Conservation (phyloP, 1,140 invertebrate genomes). For the Hycleus phaleratus region DNA sequence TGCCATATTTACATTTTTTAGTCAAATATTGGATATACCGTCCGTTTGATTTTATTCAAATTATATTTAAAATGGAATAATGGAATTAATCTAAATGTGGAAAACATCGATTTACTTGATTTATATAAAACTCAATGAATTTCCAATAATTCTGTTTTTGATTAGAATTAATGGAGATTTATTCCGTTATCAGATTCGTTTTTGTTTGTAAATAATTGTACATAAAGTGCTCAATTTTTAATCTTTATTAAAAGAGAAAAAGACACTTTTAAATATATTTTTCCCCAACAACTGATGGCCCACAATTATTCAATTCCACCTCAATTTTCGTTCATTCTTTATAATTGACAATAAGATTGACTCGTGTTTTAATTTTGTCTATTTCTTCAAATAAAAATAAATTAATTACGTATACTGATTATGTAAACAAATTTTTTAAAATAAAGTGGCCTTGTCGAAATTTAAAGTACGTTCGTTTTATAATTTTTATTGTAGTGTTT, state of each 20-base stretch:
- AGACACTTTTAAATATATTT: slow-evolving; percentile 3
- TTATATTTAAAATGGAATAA: background rate
- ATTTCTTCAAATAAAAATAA: slow-evolving; percentile 2
- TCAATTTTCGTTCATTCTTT: background rate
- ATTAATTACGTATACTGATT: slow-evolving; percentile 14
- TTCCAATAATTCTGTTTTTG: background rate
- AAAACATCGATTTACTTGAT: background rate
- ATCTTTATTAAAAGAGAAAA: slow-evolving; percentile 7
- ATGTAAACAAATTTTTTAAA: slow-evolving; percentile 22
- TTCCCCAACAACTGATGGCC: slow-evolving; percentile 9
- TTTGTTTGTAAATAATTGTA: slow-evolving; percentile 30
- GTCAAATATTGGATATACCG: slow-evolving; percentile 20
- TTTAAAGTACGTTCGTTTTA: slow-evolving; percentile 18
- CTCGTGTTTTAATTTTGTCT: slow-evolving; percentile 3
- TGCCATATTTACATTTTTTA: background rate
- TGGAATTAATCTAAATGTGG: background rate
- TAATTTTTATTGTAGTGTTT: slow-evolving; percentile 16
- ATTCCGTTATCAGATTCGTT: background rate
- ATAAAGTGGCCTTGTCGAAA: slow-evolving; percentile 34
- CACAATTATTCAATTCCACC: slow-evolving; percentile 1
- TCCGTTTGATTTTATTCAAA: slow-evolving; percentile 14
- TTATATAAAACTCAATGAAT: background rate
- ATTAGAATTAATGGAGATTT: too few relatives aligned
- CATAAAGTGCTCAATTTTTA: slow-evolving; percentile 29
- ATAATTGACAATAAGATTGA: slow-evolving; percentile 11